Conservation (phyloP, 2,888 invertebrate genomes). For the Spicauda simplicius region DNA sequence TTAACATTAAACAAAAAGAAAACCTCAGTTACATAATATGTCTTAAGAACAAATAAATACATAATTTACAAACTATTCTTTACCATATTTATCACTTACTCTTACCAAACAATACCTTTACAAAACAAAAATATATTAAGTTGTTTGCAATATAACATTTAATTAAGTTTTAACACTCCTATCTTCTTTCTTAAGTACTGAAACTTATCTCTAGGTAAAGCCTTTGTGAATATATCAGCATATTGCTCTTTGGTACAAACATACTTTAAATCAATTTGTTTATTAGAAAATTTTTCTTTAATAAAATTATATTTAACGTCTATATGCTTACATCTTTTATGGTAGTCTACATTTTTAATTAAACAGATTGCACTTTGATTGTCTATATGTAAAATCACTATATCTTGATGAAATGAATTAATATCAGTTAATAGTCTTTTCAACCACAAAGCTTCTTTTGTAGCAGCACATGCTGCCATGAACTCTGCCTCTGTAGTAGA, state of each 20-base stretch:
- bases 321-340: neutral
- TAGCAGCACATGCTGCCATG: too few species aligned
- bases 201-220: neutral
- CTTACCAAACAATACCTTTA: too few species aligned
- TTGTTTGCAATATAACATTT: too few species aligned
- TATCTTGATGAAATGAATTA: neutral
- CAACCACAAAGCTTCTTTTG: neutral
- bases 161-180: neutral
- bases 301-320: neutral
- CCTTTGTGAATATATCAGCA: neutral
- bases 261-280: conserved; percentile 1
- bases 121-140: too few species aligned
- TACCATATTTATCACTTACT: too few species aligned
- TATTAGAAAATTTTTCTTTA: neutral
- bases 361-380: conserved; percentile 1
- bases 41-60: too few species aligned
- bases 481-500: too few species aligned
- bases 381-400: neutral
- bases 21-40: too few species aligned
- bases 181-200: neutral
- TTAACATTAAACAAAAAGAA: too few species aligned
- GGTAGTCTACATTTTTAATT: neutral
- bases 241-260: neutral
- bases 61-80: too few species aligned
- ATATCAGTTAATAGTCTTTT: neutral